Evolutionary conservation across 2,888 invertebrate species (phyloP).

Genomic region (Cephonodes hylas): DNA sequence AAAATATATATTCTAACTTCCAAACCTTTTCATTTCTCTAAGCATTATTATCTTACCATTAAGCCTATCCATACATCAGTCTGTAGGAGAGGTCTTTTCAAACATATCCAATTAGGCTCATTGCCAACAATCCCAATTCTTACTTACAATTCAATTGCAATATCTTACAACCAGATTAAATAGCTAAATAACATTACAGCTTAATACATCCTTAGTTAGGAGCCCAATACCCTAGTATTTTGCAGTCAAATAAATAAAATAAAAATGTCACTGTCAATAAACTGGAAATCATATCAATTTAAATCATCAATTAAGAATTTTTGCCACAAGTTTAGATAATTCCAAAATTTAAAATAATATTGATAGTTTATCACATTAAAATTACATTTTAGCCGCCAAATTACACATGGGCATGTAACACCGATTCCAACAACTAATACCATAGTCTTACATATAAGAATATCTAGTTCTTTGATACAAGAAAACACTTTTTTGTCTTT

Average conservation of each 20-base stretch:
- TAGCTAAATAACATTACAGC: not conserved
- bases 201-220: not conserved
- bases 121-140: not conserved
- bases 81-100: not conserved
- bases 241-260: not conserved
- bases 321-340: not conserved
- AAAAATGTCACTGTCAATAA: not conserved
- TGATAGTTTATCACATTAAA: not conserved
- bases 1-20: not conserved
- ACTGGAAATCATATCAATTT: not conserved
- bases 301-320: too few species aligned
- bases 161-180: not conserved
- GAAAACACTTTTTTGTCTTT: slow-evolving; percentile 34
- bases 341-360: not conserved
- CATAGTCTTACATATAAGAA: not conserved
- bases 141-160: not conserved
- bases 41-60: not conserved
- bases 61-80: not conserved
- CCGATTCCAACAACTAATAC: not conserved
- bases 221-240: not conserved
- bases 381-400: slow-evolving; percentile 2
- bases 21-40: not conserved
- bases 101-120: not conserved
- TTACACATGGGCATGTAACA: not conserved
- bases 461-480: slow-evolving; percentile 36